Percentiles rank a stretch among this genome's conserved stretches.
Evolutionary conservation across 1,140 invertebrate species (phyloP).

Genomic region (Drosophila bocki): DNA sequence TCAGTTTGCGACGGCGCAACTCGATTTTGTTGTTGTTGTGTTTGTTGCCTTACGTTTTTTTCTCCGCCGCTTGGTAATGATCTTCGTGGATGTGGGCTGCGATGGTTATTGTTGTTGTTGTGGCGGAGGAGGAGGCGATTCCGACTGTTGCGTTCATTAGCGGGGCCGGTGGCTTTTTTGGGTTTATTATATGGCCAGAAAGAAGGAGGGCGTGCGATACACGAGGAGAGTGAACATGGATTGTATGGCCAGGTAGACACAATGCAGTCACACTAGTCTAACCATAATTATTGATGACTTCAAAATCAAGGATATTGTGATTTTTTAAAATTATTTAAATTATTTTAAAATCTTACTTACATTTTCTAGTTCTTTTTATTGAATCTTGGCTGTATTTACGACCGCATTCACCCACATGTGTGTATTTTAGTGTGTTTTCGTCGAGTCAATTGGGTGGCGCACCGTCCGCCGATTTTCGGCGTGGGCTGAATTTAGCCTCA

Average conservation of each 20-base stretch:
- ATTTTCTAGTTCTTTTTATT: background rate
- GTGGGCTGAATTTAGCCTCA: slow-evolving; percentile 45
- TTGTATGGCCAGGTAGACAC: slow-evolving; percentile 60
- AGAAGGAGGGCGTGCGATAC: slow-evolving; percentile 75
- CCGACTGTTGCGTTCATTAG: slow-evolving; percentile 81
- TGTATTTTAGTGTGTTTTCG: slow-evolving; percentile 47
- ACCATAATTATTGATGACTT: background rate
- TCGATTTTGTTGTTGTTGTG: slow-evolving; percentile 71
- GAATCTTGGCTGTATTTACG: slow-evolving; percentile 11
- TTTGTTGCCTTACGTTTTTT: slow-evolving; percentile 39
- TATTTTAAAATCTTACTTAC: background rate
- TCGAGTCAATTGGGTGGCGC: slow-evolving; percentile 66
- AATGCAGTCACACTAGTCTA: slow-evolving; percentile 14
- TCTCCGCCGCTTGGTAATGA: slow-evolving; percentile 68
- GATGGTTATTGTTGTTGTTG: slow-evolving; percentile 39
- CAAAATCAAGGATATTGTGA: slow-evolving; percentile 3
- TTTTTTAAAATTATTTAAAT: background rate
- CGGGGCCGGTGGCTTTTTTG: slow-evolving; percentile 72
- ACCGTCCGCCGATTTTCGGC: slow-evolving; percentile 24
- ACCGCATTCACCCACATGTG: slow-evolving; percentile 22
- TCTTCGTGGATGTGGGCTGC: slow-evolving; percentile 81
- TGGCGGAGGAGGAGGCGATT: slow-evolving; percentile 56
- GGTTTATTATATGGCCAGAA: slow-evolving; percentile 59
- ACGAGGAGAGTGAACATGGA: slow-evolving; percentile 8
- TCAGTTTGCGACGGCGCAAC: slow-evolving; percentile 78